Base-by-base conservation (phyloP, 2,113 vertebrate species). In the Chloropsis cyanopogon region DNA sequence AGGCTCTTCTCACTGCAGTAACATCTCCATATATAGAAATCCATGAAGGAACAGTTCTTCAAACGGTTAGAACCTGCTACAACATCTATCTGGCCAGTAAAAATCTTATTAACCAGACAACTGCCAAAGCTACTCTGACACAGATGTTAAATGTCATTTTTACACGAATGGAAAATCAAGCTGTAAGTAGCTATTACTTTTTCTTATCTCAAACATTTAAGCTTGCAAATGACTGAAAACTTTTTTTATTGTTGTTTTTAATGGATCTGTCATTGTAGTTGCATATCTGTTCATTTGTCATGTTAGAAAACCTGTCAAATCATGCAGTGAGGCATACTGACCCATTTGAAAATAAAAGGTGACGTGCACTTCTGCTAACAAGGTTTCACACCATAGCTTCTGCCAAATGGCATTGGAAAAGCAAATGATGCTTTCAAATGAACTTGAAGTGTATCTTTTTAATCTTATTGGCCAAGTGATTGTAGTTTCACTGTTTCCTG, bases 121-220 rank as follows among this genome's bases (percentile, higher is more conserved):
- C 99, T 8, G 99, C 99, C 81, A 99, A 99, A 97, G 99, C 99
- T 93, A 99, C 99, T 6, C 98, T 99, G 60, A 99, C 99, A 3
- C 99, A 99, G 97, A 99, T 99, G 99, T 98, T 99, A 95, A 99
- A 99, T 25, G 99, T 99, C 49, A 99, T 99, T 98, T 99, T 99
- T 92, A 98, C 98, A 33, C 98, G 99, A 92, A 99, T 99, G 99
- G 99, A 99, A 96, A 99, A 98, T 96, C 99, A 99, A 97, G 98
- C 98, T 75, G 99, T 99, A 95, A 97, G 99, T 98, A 70, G 37
- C 20, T 52, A 33, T 64, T 63, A 5, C 22, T 69, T 69, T 71
- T 81, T 39, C 28, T 82, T 10, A 23, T 80, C 52, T 80, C 59
- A 35, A 47, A 44, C 66, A 14, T 82, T 81, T 53, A 86, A 24